phyloP scores from a whole-genome alignment of 1,140 invertebrate species.

The Zaprionus taronus region DNA sequence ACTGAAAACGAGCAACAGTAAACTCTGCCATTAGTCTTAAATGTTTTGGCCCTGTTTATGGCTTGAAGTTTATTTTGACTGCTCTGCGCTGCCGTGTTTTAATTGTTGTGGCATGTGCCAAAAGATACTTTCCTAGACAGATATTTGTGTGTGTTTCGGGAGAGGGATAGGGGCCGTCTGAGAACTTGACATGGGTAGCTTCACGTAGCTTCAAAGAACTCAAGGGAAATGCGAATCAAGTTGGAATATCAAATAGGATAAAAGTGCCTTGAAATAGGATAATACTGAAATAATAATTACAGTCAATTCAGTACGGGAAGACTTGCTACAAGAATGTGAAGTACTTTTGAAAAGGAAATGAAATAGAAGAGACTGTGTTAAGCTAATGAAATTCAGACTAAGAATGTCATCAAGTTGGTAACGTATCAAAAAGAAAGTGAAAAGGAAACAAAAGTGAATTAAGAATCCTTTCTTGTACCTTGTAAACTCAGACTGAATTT shows the following conservation, averaged over 20 bases:
- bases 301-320: neutral
- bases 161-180: neutral
- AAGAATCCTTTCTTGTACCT: too few species aligned
- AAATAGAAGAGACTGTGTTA: neutral
- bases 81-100: slow-evolving; percentile 3
- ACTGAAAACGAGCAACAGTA: neutral
- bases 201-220: neutral
- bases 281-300: neutral
- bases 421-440: too few species aligned
- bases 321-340: neutral
- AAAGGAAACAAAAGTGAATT: too few species aligned
- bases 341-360: neutral
- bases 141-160: neutral
- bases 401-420: neutral
- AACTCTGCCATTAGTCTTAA: slow-evolving; percentile 35
- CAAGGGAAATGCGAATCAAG: neutral
- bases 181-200: slow-evolving; percentile 5
- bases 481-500: too few species aligned
- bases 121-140: neutral
- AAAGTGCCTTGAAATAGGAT: neutral
- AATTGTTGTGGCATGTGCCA: slow-evolving; percentile 22
- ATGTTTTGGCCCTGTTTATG: slow-evolving; percentile 28
- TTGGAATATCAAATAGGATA: neutral
- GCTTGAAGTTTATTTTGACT: slow-evolving; percentile 14
- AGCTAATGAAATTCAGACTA: neutral